These are phyloP conservation scores for Phaethornis superciliosus DNA, from an alignment of 2,113 vertebrate species.

Conservation along the genomic window DNA sequence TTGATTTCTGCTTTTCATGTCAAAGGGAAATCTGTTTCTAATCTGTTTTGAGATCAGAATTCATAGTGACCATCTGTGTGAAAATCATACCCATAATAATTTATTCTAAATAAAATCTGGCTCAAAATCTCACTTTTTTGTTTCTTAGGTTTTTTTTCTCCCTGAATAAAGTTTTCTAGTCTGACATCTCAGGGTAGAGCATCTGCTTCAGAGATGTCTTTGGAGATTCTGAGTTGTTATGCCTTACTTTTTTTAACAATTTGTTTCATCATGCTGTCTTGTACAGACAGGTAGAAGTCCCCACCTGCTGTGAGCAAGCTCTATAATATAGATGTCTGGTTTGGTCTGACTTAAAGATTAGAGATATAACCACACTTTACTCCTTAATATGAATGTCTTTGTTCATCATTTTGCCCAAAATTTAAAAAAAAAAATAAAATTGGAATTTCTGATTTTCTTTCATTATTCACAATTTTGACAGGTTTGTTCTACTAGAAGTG, in stretches of 20 bases:
- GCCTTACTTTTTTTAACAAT: neutral
- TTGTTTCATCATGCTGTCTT: neutral
- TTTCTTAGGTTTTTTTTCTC: too few relatives aligned
- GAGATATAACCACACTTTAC: neutral
- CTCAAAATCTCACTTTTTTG: neutral
- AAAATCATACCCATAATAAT: neutral
- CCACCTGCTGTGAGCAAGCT: neutral
- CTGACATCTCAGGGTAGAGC: neutral
- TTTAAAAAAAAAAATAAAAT: neutral
- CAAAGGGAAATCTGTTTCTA: constrained; percentile 30
- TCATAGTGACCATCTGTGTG: neutral
- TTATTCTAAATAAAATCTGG: neutral
- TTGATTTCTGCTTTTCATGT: neutral
- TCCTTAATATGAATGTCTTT: neutral
- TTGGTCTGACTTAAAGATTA: neutral
- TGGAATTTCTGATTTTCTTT: neutral
- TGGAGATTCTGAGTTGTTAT: neutral
- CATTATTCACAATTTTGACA: neutral
- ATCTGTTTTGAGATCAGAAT: constrained; percentile 16
- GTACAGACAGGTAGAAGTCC: neutral
- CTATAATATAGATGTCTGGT: neutral
- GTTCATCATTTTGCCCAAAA: neutral
- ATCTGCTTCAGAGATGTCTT: neutral
- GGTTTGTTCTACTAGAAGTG: neutral
- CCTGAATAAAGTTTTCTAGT: neutral